Percentiles rank a stretch among this genome's conserved stretches.
These are phyloP conservation scores for Antheraea mylitta DNA, from an alignment of 1,140 invertebrate species.

Conservation along the genomic window DNA sequence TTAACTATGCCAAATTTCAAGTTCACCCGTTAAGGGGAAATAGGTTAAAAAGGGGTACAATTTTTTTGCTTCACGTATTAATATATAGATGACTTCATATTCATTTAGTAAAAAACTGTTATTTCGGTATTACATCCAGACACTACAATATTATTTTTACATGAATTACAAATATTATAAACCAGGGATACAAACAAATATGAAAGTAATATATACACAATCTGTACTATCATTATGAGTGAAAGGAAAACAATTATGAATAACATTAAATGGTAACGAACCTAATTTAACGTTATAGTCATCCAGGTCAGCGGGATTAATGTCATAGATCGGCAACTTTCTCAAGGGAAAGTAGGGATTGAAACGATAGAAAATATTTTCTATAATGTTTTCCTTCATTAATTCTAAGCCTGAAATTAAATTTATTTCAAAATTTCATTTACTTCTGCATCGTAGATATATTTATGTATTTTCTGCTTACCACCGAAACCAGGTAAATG, in stretches of 20 bases:
- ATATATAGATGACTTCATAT: too few relatives aligned
- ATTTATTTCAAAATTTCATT: neutral
- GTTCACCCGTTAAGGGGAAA: too few relatives aligned
- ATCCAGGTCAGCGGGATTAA: conserved; percentile 49
- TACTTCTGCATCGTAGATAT: too few relatives aligned
- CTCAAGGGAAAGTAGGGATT: conserved; percentile 59
- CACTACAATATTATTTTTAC: too few relatives aligned
- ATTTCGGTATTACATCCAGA: too few relatives aligned
- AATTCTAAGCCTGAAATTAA: conserved; percentile 51
- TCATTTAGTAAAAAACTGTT: too few relatives aligned
- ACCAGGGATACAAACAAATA: neutral
- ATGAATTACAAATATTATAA: neutral
- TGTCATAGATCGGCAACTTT: conserved; percentile 43
- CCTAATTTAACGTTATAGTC: conserved; percentile 51
- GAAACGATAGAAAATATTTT: conserved; percentile 61
- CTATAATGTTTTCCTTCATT: conserved; percentile 58
- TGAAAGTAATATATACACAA: neutral
- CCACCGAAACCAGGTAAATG: too few relatives aligned
- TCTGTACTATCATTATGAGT: neutral
- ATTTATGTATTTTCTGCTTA: neutral
- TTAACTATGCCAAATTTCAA: too few relatives aligned
- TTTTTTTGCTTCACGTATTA: too few relatives aligned
- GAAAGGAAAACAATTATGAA: neutral
- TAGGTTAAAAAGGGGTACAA: too few relatives aligned
- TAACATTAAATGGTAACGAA: conserved; percentile 15